Evolutionary conservation across 2,113 vertebrate genomes (phyloP).

Genomic region (Bubo bubo): DNA sequence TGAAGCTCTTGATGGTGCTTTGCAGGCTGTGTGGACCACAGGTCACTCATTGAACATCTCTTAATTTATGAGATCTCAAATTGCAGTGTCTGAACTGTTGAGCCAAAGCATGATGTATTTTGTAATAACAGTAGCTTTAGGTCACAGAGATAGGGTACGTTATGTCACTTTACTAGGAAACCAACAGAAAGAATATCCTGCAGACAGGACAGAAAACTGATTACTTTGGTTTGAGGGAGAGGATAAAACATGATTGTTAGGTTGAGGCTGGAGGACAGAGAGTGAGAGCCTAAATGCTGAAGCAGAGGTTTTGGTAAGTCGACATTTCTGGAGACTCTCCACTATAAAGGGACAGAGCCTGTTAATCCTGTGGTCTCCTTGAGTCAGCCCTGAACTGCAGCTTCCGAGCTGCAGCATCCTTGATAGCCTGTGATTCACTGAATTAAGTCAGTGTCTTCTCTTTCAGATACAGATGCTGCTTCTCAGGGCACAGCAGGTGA

Average conservation of each 20-base stretch:
- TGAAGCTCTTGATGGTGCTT: neutral
- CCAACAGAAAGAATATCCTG: neutral
- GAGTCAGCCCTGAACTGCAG: neutral
- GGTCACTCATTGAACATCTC: neutral
- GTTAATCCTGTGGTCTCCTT: neutral
- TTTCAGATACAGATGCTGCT: neutral
- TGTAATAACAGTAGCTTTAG: neutral
- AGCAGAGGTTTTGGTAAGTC: neutral
- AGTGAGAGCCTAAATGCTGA: neutral
- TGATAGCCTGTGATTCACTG: neutral
- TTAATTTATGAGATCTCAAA: neutral
- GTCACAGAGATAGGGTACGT: too few relatives aligned
- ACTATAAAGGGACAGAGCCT: too few relatives aligned
- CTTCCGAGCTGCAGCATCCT: rapidly evolving
- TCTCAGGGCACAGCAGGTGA: constrained; percentile 11
- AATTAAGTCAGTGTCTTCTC: neutral
- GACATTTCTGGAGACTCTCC: neutral
- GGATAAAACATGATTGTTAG: neutral
- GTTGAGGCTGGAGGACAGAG: neutral
- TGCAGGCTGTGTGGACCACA: neutral
- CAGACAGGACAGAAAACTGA: neutral
- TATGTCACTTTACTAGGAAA: neutral
- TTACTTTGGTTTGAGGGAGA: neutral
- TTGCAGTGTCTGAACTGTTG: neutral
- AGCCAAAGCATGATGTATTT: neutral